Base-by-base conservation (phyloP, 2,888 invertebrate genomes). In the Empis stercorea region DNA sequence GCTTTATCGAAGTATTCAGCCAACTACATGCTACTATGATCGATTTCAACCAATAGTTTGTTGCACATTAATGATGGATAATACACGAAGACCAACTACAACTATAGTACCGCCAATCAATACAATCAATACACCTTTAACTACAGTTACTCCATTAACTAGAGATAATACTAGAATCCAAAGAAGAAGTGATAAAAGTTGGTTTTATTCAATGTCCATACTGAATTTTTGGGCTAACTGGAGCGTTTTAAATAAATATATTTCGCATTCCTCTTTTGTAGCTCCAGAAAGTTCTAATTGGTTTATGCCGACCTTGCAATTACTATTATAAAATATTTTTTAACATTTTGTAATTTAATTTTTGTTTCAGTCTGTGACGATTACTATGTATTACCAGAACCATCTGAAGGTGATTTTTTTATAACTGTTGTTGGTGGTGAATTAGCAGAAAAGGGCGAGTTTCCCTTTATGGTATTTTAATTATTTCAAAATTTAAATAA, bases 391-490 rank as follows among this genome's bases (percentile, higher is more conserved):
- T 20, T 20, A 20, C 17, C 17, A 38, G 10, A 10, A 17, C 38
- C 38, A 11, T 10, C 2, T 27, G 27, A 1, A 1, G 23, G 17
- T 23, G 17, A 10, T 6, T 39, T 39, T 23, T 10, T 10, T n/a
- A 23, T 14, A n/a, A 10, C 23, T 14, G 40, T 14, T 9, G 40
- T 40, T n/a, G 40, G 40, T 14, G 40, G 40, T n/a, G 10, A n/a
- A 27, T n/a, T 27, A n/a, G 20, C 40, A 3, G 27, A 40, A 14
- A 20, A 14, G 2, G 40, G 40, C 20, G 40, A 40, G 14, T 40
- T 40, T 40, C 40, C 40, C 14, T 40, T 40, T n/a, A 40, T 40
- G 40, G 40, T 40, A 27, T 34, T n/a, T n/a, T n/a, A n/a, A n/a
- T n/a, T n/a, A n/a, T n/a, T 20, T 20, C 20, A 20, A 20, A 4